phyloP scores from a whole-genome alignment of 35 echinoderm and acorn worm genomes.

The Apostichopus parvimensis region DNA sequence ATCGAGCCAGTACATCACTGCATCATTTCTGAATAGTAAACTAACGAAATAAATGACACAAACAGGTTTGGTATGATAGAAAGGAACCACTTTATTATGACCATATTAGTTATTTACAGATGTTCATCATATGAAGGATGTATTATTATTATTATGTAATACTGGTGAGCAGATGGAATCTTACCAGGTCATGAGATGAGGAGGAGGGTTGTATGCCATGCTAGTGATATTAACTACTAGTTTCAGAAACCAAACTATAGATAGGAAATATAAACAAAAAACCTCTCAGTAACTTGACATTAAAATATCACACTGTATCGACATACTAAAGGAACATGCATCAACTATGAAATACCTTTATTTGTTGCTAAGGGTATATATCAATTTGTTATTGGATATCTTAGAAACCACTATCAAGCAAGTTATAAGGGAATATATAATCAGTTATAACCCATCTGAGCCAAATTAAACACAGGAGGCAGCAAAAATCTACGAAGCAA shows the following conservation, averaged over 20 bases:
- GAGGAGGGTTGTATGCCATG: too few relatives aligned
- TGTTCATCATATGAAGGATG: conserved; percentile 22
- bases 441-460: not conserved
- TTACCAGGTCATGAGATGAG: too few relatives aligned
- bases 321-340: not conserved
- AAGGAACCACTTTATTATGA: conserved; percentile 10
- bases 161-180: too few relatives aligned
- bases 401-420: not conserved
- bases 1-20: too few relatives aligned
- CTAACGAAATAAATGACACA: not conserved
- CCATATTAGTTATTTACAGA: conserved; percentile 6
- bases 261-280: too few relatives aligned
- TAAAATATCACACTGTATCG: too few relatives aligned
- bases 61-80: not conserved
- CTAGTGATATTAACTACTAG: too few relatives aligned
- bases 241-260: too few relatives aligned
- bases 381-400: not conserved
- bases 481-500: not conserved
- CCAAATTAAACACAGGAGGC: not conserved
- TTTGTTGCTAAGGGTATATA: not conserved
- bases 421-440: not conserved
- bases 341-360: not conserved
- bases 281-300: too few relatives aligned
- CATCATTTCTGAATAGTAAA: not conserved
- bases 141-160: not conserved